Evolutionary conservation across 2,888 invertebrate species (phyloP), one percentile per base, ranked within the genome.

Genomic region (Sarcophaga caerulescens): DNA sequence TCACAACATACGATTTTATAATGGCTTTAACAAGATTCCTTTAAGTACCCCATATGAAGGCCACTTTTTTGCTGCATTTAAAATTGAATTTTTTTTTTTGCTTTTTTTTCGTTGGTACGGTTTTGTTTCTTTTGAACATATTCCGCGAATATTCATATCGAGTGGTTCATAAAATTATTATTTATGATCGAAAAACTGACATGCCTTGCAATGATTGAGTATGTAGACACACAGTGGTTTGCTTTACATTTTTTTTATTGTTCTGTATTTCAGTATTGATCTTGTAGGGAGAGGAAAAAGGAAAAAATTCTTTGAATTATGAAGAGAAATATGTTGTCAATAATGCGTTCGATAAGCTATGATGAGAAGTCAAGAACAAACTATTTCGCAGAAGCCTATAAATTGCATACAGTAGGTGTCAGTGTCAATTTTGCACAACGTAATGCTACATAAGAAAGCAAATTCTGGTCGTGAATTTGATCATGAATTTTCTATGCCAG

Each of bases 151-250:
- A 85, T 17, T 74, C 78, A 75, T 78, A 75, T 75, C 69, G 47
- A 70, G 75, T 70, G 75, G 70, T 85, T 85, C 80, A 82, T 87
- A 87, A 88, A 87, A 87, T 88, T 88, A 88, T 85, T 84, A 88
- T 88, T 88, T 88, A 88, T 85, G 87, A 85, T 83, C 86, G 80
- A 84, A 76, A 84, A 77, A 74, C 81, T 83, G 83, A 84, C 80
- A 77, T 74, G 70, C 62, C 80, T 86, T 86, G 77, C 74, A 85
- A 82, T 82, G 86, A 87, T 87, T 81, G 75, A 87, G 86, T 78
- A 70, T 70, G 70, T 62, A 68, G 74, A 75, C 62, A 73, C 35
- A 35, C 35, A 35, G 35, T 35, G 35, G 66, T 70, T 74, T 57
- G 65, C 84, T 59, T 68, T 75, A 68, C 25, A 68, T 60, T 68